Conservation (phyloP, 2,797 vertebrate species). For the Philypnodon macrostomus region DNA sequence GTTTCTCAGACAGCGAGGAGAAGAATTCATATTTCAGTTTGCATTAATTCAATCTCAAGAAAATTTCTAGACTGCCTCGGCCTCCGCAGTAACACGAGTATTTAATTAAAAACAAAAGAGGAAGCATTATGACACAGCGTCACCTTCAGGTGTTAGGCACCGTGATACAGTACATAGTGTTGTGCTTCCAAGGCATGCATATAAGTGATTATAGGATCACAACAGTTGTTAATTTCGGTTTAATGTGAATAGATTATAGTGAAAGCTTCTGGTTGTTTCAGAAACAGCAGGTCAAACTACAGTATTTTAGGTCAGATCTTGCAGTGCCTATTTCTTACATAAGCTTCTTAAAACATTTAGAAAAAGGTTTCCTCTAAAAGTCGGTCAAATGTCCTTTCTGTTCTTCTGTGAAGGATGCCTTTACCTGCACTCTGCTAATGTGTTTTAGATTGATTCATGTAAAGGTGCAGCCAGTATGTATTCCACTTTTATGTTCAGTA, state of each 20-base stretch:
- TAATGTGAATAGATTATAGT: no score
- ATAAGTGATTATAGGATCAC: no score
- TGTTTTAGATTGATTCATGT: not conserved
- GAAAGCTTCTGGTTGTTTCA: not conserved
- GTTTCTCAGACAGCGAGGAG: conserved; percentile 22
- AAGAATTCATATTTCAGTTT: conserved; percentile 36
- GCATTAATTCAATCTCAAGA: conserved; percentile 40
- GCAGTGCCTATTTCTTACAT: not conserved
- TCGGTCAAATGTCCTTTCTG: not conserved
- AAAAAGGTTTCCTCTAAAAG: conserved; percentile 3
- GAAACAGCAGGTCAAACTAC: not conserved
- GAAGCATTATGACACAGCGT: conserved; percentile 2
- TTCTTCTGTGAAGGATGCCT: not conserved
- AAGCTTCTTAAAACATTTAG: not conserved
- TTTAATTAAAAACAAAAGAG: conserved; percentile 27
- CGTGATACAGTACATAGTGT: not conserved
- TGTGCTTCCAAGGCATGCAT: no score
- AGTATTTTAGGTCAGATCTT: not conserved
- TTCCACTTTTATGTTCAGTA: not conserved
- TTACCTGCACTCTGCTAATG: not conserved
- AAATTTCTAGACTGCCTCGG: conserved; percentile 23
- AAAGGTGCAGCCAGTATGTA: not conserved
- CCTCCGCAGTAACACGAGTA: conserved; percentile 15
- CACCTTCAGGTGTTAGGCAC: not conserved
- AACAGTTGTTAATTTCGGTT: no score